A percentile compares a stretch with the other conserved stretches of the same genome.
Conservation (phyloP, 2,797 vertebrate species). For the Heterohyrax brucei region DNA sequence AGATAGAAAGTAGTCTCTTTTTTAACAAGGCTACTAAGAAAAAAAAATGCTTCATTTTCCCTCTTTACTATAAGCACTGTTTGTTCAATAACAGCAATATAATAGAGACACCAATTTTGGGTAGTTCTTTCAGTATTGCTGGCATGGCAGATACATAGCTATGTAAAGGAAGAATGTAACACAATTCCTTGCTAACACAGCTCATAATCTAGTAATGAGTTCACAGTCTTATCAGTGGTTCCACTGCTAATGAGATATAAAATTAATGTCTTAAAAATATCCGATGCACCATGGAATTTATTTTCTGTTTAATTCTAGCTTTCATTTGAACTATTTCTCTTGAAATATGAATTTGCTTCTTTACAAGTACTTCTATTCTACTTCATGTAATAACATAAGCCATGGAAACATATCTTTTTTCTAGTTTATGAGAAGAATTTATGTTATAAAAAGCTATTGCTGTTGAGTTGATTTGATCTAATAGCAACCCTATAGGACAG, state of each 20-base stretch:
- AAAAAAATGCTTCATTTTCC: neutral
- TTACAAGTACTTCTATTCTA: neutral
- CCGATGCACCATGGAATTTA: neutral
- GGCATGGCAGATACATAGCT: slow-evolving; percentile 8
- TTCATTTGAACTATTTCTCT: slow-evolving; percentile 64
- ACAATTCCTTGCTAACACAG: neutral
- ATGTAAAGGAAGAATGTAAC: neutral
- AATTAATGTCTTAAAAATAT: slow-evolving; percentile 66
- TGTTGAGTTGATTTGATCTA: too few species aligned
- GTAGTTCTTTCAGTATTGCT: slow-evolving; percentile 5
- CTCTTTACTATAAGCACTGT: slow-evolving; percentile 5
- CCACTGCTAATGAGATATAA: slow-evolving; percentile 68
- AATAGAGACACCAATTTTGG: slow-evolving; percentile 39
- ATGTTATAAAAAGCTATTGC: neutral
- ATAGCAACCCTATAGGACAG: too few species aligned
- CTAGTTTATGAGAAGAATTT: slow-evolving; percentile 30
- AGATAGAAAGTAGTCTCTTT: slow-evolving; percentile 31
- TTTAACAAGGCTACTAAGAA: slow-evolving; percentile 54
- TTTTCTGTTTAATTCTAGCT: slow-evolving; percentile 55
- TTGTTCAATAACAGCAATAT: slow-evolving; percentile 45
- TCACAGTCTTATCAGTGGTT: slow-evolving; percentile 15
- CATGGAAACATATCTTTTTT: slow-evolving; percentile 1
- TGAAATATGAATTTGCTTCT: slow-evolving; percentile 44
- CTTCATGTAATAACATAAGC: slow-evolving; percentile 55
- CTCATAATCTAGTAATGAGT: slow-evolving; percentile 18